Base-by-base conservation (phyloP, 1,140 invertebrate species). In the Rhizoglyphus robini region DNA sequence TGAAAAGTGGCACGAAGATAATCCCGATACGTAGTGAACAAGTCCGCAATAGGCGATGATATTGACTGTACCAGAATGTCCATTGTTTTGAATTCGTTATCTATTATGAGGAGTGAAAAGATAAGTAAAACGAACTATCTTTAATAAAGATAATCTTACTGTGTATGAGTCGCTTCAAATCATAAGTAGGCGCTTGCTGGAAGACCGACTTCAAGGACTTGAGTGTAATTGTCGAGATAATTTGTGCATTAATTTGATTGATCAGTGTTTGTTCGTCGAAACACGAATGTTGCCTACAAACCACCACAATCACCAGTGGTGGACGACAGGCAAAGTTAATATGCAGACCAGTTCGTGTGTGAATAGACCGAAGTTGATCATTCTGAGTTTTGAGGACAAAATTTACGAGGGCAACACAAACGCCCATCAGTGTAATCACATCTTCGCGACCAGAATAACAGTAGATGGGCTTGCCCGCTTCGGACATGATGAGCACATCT, bases 401-500 rank as follows among this genome's bases (percentile, higher is more conserved):
- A 48, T 67, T 68, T 8, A 68, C 25, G 32, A 69, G 41, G 2
- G 68, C 68, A 23, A 63, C 59, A 67, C 68, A 69, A n/a, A 69
- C 30, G 20, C 60, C 54, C 66, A 69, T 65, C 31, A 69, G 30
- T 8, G 68, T 69, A 25, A 62, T 59, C 11, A 27, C 34, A 49
- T 69, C 68, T 4, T 65, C 54, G 8, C 66, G 34, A 23, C 29
- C 32, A 4, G 51, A 38, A 36, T 67, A 69, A 30, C 49, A 68
- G 36, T 69, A 69, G 15, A 69, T 68, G 36, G 65, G 68, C 32
- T 69, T 69, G 2, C 68, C 68, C n/a, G 68, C 34, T 61, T 69
- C 68, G 46, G 49, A 60, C 30, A 67, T 31, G 4, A 69, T 57
- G 30, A 69, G 64, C 18, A 69, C 34, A 30, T 69, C 68, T 18